Evolutionary conservation across 1,140 invertebrate genomes (phyloP).

Genomic region (Araneus ventricosus): DNA sequence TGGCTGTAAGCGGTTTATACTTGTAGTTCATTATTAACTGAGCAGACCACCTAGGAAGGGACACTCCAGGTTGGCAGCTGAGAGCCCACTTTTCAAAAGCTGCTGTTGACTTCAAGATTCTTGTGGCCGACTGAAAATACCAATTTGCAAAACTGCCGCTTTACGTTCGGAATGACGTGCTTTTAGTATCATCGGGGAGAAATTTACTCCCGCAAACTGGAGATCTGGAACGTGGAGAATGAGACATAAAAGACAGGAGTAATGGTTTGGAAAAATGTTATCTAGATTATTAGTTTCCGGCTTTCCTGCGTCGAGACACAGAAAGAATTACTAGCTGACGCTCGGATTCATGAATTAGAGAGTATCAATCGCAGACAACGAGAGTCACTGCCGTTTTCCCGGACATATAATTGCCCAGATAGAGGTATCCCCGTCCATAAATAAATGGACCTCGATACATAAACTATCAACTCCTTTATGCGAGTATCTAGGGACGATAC

Average conservation of each 20-base stretch:
- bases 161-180: constrained; percentile 15
- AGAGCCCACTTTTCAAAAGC: constrained; percentile 60
- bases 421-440: background rate
- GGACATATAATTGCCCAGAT: background rate
- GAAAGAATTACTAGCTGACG: constrained; percentile 3
- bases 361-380: constrained; percentile 1
- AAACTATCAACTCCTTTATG: background rate
- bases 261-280: constrained; percentile 58
- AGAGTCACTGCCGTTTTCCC: background rate
- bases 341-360: constrained; percentile 34
- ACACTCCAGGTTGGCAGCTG: constrained; percentile 18
- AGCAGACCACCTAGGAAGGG: constrained; percentile 42
- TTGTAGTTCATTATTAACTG: constrained; percentile 61
- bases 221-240: constrained; percentile 53
- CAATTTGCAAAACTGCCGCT: constrained; percentile 36
- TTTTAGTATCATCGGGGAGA: constrained; percentile 57
- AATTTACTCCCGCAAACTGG: constrained; percentile 52
- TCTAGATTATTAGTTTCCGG: constrained; percentile 51
- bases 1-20: constrained; percentile 1
- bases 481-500: background rate
- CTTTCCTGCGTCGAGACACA: background rate
- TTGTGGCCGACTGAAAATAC: constrained; percentile 62
- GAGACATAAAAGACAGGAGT: constrained; percentile 48
- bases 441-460: background rate
- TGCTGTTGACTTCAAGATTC: constrained; percentile 34